Evolutionary conservation across 35 echinoderm and acorn worm genomes (phyloP), one percentile per base, ranked within the genome.

Genomic region (Amphiura filiformis): DNA sequence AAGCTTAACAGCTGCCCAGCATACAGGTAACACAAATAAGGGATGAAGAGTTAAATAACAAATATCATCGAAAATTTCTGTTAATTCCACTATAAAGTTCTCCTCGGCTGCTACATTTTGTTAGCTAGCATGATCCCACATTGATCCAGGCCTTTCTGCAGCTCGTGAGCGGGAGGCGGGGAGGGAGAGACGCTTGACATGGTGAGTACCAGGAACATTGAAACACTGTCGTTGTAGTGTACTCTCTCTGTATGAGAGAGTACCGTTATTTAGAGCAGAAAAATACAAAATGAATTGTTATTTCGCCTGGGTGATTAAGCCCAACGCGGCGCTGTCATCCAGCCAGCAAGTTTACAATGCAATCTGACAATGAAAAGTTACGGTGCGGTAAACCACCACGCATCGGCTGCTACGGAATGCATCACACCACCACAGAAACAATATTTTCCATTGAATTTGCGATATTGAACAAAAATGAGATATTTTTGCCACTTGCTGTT

Each of bases 51-150:
- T 89, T 23, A 95, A 32, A 78, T 95, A 95, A 41, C 93, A 84
- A 7, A 91, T 85, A 32, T 91, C 88, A 32, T 91, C 88, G 76
- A 88, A 95, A 34, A 95, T 85, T 75, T 95, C 93, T 20, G 78
- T 61, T 30, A 95, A 70, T 91, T 95, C 93, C 64, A 95, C 80
- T 80, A 92, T 86, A 84, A 95, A 95, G 84, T 91, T 70, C 70
- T 95, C 93, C 30, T 95, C 93, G 13, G 81, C 86, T 39, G 93
- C 93, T 0, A 95, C 89, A 88, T 95, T 95, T 95, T 95, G 39
- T 88, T 95, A 39, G 93, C 91, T 35, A 95, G 76, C 39, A 95
- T 75, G 17, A 95, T 61, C 34, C 93, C 93, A 18, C 89, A 91
- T 87, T 84, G 80, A 77, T 95, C 93, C 65, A 95, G 31, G 65